A percentile compares a stretch with the other conserved stretches of the same genome.
Evolutionary conservation across 2,888 invertebrate species (phyloP).

Genomic region (Xestia xanthographa): DNA sequence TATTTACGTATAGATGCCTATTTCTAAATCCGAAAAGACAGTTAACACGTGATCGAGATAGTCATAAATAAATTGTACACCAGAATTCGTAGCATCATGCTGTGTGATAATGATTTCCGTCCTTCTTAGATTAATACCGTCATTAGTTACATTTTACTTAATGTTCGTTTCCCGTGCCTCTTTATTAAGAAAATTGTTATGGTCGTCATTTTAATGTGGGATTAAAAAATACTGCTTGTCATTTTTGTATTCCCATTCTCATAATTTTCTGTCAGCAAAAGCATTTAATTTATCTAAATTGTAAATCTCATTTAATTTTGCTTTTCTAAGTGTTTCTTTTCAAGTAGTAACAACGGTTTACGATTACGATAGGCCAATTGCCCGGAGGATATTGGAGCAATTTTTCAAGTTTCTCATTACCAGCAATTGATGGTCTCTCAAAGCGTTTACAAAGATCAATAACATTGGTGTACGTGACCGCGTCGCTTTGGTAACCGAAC

Average conservation of each 20-base stretch:
- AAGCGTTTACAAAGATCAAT: conserved; percentile 65
- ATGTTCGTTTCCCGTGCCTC: conserved; percentile 34
- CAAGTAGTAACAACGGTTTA: background rate
- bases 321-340: background rate
- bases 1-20: conserved; percentile 1
- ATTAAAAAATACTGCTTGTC: conserved; percentile 30
- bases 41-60: conserved; percentile 52
- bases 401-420: conserved; percentile 52
- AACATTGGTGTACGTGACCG: conserved; percentile 63
- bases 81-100: conserved; percentile 57
- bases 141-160: conserved; percentile 43
- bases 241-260: conserved; percentile 8
- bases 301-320: conserved; percentile 21
- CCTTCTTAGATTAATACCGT: conserved; percentile 48
- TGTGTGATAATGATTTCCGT: conserved; percentile 62
- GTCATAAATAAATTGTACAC: conserved; percentile 50
- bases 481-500: conserved; percentile 55
- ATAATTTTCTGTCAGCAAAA: conserved; percentile 10
- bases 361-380: conserved; percentile 18
- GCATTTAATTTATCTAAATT: conserved; percentile 2
- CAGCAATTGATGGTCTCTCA: conserved; percentile 37
- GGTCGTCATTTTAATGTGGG: conserved; percentile 5
- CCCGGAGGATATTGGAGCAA: conserved; percentile 18
- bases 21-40: conserved; percentile 45
- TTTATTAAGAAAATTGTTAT: conserved; percentile 43